phyloP scores from a whole-genome alignment of 2,113 vertebrate species.

The Callithrix jacchus region DNA sequence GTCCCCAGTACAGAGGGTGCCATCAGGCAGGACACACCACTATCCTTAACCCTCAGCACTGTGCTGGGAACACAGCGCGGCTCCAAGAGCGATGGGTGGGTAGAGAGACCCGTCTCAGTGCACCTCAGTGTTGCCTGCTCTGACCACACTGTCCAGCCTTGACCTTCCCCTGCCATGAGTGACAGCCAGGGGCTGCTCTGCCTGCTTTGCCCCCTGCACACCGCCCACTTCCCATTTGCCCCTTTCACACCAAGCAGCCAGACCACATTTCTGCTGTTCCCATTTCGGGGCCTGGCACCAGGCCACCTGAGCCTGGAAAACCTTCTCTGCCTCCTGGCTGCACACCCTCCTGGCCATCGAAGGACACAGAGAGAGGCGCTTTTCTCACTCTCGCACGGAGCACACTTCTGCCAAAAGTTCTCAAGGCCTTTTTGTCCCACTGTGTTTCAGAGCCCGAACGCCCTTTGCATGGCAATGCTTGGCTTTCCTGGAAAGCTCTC shows the following conservation, averaged over 20 bases:
- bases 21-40: background rate
- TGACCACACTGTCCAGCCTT: background rate
- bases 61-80: background rate
- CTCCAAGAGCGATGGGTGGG: background rate
- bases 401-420: conserved; percentile 23
- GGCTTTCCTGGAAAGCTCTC: conserved; percentile 65
- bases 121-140: background rate
- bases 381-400: background rate
- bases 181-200: background rate
- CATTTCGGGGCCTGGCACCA: background rate
- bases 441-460: background rate
- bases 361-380: background rate
- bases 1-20: background rate
- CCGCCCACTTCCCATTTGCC: background rate
- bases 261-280: background rate
- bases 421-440: conserved; percentile 41
- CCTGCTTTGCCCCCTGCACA: background rate
- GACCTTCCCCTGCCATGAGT: background rate
- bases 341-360: background rate
- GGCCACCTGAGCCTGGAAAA: conserved; percentile 13
- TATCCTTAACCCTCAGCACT: background rate
- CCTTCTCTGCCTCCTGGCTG: background rate
- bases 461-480: background rate
- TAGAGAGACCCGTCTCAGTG: background rate
- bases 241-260: background rate